These are phyloP conservation scores for Selene dorsalis DNA, from an alignment of 2,797 vertebrate genomes.

Conservation along the genomic window DNA sequence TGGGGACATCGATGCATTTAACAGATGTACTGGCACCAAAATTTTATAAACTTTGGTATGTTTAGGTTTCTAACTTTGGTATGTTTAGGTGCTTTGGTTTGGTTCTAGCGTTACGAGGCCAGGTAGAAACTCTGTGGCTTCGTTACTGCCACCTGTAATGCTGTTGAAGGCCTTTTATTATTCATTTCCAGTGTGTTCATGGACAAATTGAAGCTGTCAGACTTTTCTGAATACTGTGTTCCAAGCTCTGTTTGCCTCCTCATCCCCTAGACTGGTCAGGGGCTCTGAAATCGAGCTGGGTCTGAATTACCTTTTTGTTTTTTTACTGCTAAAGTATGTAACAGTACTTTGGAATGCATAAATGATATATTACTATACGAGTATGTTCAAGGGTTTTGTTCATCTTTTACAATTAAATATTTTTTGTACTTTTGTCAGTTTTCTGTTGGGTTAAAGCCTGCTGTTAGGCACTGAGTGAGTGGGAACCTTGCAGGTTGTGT, in stretches of 20 bases:
- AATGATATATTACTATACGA: slow-evolving; percentile 56
- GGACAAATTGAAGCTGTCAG: slow-evolving; percentile 22
- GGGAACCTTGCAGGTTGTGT: slow-evolving; percentile 39
- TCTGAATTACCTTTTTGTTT: slow-evolving; percentile 30
- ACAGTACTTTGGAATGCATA: slow-evolving; percentile 60
- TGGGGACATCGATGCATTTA: slow-evolving; percentile 36
- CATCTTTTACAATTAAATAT: slow-evolving; percentile 57
- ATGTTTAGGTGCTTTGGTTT: slow-evolving; percentile 50
- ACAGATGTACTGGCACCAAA: slow-evolving; percentile 33
- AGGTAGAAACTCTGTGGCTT: slow-evolving; percentile 30
- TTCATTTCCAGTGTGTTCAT: slow-evolving; percentile 40
- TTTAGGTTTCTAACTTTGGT: slow-evolving; percentile 50
- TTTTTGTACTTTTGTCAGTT: slow-evolving; percentile 59
- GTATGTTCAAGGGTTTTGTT: slow-evolving; percentile 57
- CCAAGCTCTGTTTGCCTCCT: slow-evolving; percentile 18
- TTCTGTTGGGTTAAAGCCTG: slow-evolving; percentile 39
- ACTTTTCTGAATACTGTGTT: slow-evolving; percentile 38
- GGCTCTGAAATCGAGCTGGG: slow-evolving; percentile 25
- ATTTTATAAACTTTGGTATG: slow-evolving; percentile 63
- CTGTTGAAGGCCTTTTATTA: slow-evolving; percentile 37
- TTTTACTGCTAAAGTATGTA: slow-evolving; percentile 43
- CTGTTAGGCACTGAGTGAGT: slow-evolving; percentile 49
- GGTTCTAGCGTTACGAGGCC: slow-evolving; percentile 28
- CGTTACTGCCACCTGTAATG: slow-evolving; percentile 15
- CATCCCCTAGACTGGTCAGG: slow-evolving; percentile 23